phyloP scores from a whole-genome alignment of 2,797 vertebrate genomes.

The Mionectes olivaceus region DNA sequence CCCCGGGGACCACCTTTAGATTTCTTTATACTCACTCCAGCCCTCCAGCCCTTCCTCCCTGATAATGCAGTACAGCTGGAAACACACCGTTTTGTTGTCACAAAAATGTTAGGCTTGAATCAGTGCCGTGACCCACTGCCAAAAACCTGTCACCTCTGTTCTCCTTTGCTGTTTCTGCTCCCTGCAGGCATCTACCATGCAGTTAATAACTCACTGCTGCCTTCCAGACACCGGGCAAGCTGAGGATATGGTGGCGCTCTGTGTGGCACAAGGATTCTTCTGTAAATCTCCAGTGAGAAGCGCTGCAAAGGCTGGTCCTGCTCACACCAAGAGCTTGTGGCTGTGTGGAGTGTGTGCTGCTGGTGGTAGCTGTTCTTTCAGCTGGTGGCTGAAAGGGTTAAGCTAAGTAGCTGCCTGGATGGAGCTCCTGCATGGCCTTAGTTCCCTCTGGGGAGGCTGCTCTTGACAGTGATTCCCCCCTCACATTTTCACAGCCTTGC shows the following conservation, averaged over 20 bases:
- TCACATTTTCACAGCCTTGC: not conserved
- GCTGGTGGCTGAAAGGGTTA: slow-evolving; percentile 2
- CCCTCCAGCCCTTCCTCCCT: not conserved
- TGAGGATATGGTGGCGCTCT: not conserved
- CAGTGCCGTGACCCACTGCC: not conserved
- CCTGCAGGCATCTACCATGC: slow-evolving; percentile 2
- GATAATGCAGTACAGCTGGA: not conserved
- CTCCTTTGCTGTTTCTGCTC: not conserved
- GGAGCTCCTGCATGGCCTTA: slow-evolving; percentile 37
- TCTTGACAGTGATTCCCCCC: not conserved
- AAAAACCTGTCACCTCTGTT: slow-evolving; percentile 6
- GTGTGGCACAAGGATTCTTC: not conserved
- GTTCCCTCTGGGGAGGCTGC: not conserved
- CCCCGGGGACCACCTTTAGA: not conserved
- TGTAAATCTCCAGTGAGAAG: rapidly evolving
- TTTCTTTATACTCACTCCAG: not conserved
- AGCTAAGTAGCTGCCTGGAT: not conserved
- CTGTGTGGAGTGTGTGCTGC: not conserved
- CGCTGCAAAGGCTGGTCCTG: not conserved
- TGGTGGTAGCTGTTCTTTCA: not conserved
- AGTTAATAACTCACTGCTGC: not conserved
- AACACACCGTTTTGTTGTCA: not conserved
- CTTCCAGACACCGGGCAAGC: not conserved
- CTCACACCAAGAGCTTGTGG: not conserved
- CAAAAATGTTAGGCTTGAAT: slow-evolving; percentile 4